Base-by-base conservation (phyloP, 2,113 vertebrate genomes). In the Stercorarius parasiticus region DNA sequence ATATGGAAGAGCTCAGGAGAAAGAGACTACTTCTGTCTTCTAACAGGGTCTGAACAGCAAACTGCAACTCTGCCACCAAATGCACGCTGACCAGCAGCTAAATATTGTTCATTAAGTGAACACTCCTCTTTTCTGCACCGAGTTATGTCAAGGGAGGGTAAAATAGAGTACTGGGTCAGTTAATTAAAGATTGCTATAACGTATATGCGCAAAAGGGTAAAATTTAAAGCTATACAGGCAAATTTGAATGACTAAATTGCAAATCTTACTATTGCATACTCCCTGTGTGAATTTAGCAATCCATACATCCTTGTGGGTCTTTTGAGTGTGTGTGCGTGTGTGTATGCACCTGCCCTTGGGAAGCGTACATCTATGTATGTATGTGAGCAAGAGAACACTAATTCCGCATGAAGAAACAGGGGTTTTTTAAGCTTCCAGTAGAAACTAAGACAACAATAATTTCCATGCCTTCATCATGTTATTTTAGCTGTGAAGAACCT, bases 401-500 rank as follows among this genome's bases (percentile, higher is more conserved):
- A 73, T 29, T 80, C 50, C 62, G 42, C 18, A n/a, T 11, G 1
- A 90, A 65, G 55, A 64, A 86, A 74, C 17, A 21, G 11, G 15
- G 36, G 59, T 67, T 32, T 78, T 91, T 50, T 34, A 88, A 77
- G 65, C 34, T 89, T 89, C 36, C 49, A 82, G 50, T 13, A 52
- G 58, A 82, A 93, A 94, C 5, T 3, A 81, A 74, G 50, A 85
- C 10, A 96, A 89, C 58, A 65, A 81, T 82, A 53, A 91, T 69
- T 58, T 29, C 69, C 52, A 29, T 42, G 67, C 23, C 58, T 81
- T 84, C 47, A 53, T 42, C 50, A 32, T 40, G 16, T 78, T 78
- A 62, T 72, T 95, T 88, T 66, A 95, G 49, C 71, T 66, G 70
- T 5, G 2, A 93, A 95, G 56, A 95, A 82, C 14, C 32, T 93